Evolutionary conservation across 2,113 vertebrate genomes (phyloP), one percentile per base, ranked within the genome.

Genomic region (Aythya baeri): DNA sequence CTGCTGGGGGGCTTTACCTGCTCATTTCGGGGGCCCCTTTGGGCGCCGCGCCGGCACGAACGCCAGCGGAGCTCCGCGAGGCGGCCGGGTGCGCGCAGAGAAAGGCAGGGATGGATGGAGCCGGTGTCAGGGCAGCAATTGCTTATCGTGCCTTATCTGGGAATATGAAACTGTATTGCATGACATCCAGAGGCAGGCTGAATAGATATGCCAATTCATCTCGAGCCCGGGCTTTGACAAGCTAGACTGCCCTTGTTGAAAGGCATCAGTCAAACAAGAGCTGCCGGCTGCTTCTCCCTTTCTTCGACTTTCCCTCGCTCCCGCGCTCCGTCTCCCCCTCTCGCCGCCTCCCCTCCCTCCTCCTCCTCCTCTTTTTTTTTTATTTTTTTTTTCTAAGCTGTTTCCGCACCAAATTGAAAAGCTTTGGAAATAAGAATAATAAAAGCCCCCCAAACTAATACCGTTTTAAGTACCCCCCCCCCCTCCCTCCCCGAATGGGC

Each of bases 191-290:
- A 97, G 97, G 98, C 98, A 97, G 98, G 96, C 98, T 97, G 98
- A 97, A 98, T 98, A 99, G 98, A 99, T 98, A 98, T 98, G 97
- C 99, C 99, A 98, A 99, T 99, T 99, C 99, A 99, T 99, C 99
- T 98, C 98, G 94, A 98, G 98, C 98, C 98, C 75, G 54, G 97
- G 98, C 99, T 99, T 99, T 99, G 99, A 99, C 99, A 99, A 99
- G 99, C 99, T 99, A 99, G 98, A 98, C 99, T 99, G 99, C 99
- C 98, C 98, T 98, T 98, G 98, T 98, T 99, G 99, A 99, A 99
- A 99, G 99, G 98, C 99, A 98, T 99, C 99, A 97, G 98, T 99
- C 99, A 99, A 98, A 98, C 98, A 88, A 95, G 97, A 97, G 95
- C 98, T 97, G 90, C 98, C 83, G 84, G 85, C 97, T 98, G 96